Conservation (phyloP, 30 jellyfish, hydroid and myxozoan genomes). For the Morbakka virulenta region DNA sequence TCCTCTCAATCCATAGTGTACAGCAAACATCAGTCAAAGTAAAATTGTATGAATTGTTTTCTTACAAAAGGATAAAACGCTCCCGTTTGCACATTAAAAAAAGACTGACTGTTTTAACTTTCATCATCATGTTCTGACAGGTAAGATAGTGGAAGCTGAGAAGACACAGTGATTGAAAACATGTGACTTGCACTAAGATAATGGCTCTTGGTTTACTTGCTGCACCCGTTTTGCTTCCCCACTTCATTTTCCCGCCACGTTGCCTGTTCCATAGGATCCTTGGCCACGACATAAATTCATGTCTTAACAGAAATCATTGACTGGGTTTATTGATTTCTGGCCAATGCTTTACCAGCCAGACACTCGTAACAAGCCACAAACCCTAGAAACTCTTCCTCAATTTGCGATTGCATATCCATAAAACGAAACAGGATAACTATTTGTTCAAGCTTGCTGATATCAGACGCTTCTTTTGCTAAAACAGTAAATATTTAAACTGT, state of each 20-base stretch:
- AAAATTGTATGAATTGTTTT: too few relatives aligned
- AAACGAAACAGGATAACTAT: not conserved
- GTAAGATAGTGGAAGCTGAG: too few relatives aligned
- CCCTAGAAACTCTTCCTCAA: not conserved
- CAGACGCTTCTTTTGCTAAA: not conserved
- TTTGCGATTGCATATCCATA: not conserved
- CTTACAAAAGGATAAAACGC: too few relatives aligned
- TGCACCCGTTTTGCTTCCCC: constrained; percentile 21
- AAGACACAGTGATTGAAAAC: too few relatives aligned
- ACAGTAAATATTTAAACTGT: too few relatives aligned
- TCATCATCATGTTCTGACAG: too few relatives aligned
- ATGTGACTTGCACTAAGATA: too few relatives aligned
- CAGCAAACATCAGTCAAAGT: too few relatives aligned
- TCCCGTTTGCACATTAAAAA: too few relatives aligned
- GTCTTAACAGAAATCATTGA: not conserved
- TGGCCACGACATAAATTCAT: constrained; percentile 31
- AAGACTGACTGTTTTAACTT: too few relatives aligned
- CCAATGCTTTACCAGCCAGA: not conserved
- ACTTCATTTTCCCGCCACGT: constrained; percentile 26
- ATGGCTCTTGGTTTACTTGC: not conserved
- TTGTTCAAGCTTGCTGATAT: constrained; percentile 2
- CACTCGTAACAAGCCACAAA: not conserved
- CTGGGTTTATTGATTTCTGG: not conserved
- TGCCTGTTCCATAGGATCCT: constrained; percentile 62
- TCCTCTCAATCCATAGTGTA: too few relatives aligned